phyloP scores from a whole-genome alignment of 2,888 invertebrate species.

The Poecilobothrus nobilitatus region DNA sequence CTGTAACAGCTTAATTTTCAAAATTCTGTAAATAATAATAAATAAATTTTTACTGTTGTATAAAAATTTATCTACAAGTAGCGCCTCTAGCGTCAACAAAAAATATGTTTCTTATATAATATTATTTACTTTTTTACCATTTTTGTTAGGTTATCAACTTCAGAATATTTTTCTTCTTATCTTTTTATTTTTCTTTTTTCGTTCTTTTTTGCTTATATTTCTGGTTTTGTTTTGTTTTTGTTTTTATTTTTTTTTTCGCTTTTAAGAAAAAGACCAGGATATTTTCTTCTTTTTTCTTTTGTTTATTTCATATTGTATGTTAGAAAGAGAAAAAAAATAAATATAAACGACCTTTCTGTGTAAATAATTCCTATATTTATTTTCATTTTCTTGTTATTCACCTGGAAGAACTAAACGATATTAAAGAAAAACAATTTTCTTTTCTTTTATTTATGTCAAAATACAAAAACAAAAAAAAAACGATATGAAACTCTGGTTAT shows the following conservation, averaged over 20 bases:
- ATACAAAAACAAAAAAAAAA: background rate
- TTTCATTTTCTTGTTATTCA: background rate
- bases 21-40: too few species aligned
- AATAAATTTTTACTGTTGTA: background rate
- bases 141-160: background rate
- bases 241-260: background rate
- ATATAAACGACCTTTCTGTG: too few species aligned
- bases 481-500: too few species aligned
- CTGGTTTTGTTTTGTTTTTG: background rate
- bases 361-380: too few species aligned
- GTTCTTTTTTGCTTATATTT: too few species aligned
- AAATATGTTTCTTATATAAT: background rate
- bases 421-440: background rate
- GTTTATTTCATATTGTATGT: too few species aligned
- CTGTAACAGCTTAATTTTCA: too few species aligned
- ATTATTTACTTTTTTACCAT: background rate
- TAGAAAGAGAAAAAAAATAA: too few species aligned
- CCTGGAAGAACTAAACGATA: background rate
- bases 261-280: background rate
- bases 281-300: background rate
- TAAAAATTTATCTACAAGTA: background rate
- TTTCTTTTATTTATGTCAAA: background rate
- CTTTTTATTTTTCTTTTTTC: background rate
- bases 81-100: background rate
- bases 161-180: background rate